A percentile compares a stretch with the other conserved stretches of the same genome.
These are phyloP conservation scores for Machimus atricapillus DNA, from an alignment of 2,888 invertebrate species.

Conservation along the genomic window DNA sequence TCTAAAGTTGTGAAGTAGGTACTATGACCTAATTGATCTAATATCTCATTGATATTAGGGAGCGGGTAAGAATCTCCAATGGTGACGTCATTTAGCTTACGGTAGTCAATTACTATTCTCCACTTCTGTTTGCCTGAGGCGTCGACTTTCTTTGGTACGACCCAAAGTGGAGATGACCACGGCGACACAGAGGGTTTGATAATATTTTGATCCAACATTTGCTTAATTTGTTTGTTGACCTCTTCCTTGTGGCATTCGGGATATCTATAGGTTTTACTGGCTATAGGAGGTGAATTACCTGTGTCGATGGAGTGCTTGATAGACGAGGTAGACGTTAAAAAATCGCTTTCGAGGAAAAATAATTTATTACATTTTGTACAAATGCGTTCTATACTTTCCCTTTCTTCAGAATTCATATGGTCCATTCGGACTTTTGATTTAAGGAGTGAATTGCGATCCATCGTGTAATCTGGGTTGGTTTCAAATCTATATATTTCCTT, in stretches of 20 bases:
- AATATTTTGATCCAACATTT: slow-evolving; percentile 14
- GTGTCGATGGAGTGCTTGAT: slow-evolving; percentile 33
- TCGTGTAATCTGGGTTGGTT: background rate
- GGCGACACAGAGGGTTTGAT: background rate
- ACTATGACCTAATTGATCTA: too few relatives aligned
- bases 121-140: too few relatives aligned
- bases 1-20: too few relatives aligned
- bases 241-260: slow-evolving; percentile 41
- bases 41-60: too few relatives aligned
- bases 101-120: too few relatives aligned
- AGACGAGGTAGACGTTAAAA: slow-evolving; percentile 17
- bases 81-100: too few relatives aligned
- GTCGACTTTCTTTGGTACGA: too few relatives aligned
- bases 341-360: slow-evolving; percentile 33
- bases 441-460: background rate
- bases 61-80: too few relatives aligned
- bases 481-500: too few relatives aligned
- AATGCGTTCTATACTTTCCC: slow-evolving; percentile 5
- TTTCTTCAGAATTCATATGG: slow-evolving; percentile 50
- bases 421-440: slow-evolving; percentile 34
- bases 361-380: slow-evolving; percentile 38
- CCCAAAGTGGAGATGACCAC: too few relatives aligned
- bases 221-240: background rate
- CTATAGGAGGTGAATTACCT: slow-evolving; percentile 2
- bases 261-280: slow-evolving; percentile 35